Percentiles rank a stretch among this genome's conserved stretches.
phyloP scores from a whole-genome alignment of 2,888 invertebrate species.

The Pyrgus malvae region DNA sequence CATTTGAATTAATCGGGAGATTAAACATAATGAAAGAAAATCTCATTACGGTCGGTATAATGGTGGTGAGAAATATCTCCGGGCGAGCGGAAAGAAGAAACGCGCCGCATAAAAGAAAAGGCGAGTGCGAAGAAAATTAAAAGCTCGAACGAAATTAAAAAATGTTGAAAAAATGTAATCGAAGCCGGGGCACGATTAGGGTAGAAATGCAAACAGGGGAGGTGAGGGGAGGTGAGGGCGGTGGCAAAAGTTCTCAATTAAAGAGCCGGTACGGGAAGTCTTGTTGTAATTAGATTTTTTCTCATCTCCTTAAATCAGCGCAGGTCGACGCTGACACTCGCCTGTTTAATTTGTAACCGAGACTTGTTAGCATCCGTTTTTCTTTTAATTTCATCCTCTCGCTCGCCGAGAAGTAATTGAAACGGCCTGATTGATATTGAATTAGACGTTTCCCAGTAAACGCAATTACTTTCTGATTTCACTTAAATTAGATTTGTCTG shows the following conservation, averaged over 20 bases:
- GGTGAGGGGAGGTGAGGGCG: slow-evolving; percentile 38
- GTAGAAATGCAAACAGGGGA: slow-evolving; percentile 68
- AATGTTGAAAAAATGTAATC: slow-evolving; percentile 80
- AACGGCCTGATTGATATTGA: slow-evolving; percentile 61
- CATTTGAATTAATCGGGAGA: slow-evolving; percentile 82
- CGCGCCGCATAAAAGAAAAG: slow-evolving; percentile 68
- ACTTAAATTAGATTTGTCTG: slow-evolving; percentile 28
- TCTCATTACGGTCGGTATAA: slow-evolving; percentile 79
- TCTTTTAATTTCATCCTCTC: slow-evolving; percentile 71
- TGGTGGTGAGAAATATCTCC: slow-evolving; percentile 77
- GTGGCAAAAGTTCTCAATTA: slow-evolving; percentile 75
- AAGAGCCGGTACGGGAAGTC: slow-evolving; percentile 70
- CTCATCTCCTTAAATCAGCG: slow-evolving; percentile 76
- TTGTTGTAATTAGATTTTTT: slow-evolving; percentile 78
- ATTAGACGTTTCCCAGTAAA: slow-evolving; percentile 50
- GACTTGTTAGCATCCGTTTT: slow-evolving; percentile 73
- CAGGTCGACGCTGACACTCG: slow-evolving; percentile 64
- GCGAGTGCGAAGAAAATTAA: slow-evolving; percentile 78
- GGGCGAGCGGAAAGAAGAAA: slow-evolving; percentile 62
- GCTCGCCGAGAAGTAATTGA: slow-evolving; percentile 42
- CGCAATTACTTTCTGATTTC: slow-evolving; percentile 39
- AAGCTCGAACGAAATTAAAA: slow-evolving; percentile 79
- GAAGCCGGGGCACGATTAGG: slow-evolving; percentile 70
- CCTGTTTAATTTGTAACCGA: slow-evolving; percentile 80
- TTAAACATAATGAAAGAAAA: slow-evolving; percentile 83